Evolutionary conservation across 2,797 vertebrate genomes (phyloP).

Genomic region (Anas acuta): DNA sequence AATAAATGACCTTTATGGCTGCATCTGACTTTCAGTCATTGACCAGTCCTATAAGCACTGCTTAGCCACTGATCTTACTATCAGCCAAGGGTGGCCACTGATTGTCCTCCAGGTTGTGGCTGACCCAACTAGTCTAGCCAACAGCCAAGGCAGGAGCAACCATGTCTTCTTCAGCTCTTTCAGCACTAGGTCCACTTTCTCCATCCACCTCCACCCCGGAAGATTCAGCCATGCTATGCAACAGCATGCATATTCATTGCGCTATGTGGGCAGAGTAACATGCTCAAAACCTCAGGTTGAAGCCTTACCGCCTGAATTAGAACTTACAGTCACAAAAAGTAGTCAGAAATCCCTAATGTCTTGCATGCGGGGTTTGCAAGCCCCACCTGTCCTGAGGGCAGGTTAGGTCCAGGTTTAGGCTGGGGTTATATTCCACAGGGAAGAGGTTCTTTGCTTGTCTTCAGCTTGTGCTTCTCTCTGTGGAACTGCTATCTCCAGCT

Average conservation of each 20-base stretch:
- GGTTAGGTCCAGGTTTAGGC: neutral
- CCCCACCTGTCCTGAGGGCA: neutral
- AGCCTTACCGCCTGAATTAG: neutral
- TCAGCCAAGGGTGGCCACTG: neutral
- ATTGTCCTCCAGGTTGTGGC: neutral
- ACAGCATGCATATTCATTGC: neutral
- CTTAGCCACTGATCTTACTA: neutral
- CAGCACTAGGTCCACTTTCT: neutral
- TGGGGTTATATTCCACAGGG: neutral
- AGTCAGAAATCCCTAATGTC: neutral
- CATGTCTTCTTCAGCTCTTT: neutral
- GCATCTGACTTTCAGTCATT: neutral
- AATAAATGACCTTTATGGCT: fast-evolving
- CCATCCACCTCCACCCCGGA: neutral
- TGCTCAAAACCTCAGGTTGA: neutral
- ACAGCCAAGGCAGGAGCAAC: neutral
- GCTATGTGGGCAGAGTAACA: neutral
- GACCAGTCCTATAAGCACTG: neutral
- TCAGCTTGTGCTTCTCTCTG: neutral
- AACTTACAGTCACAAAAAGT: neutral
- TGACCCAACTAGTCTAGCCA: neutral
- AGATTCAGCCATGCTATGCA: neutral
- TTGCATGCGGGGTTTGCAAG: neutral
- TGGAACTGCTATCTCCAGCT: neutral
- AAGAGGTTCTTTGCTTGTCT: neutral